Percentiles rank a stretch among this genome's conserved stretches.
Evolutionary conservation across 2,888 invertebrate genomes (phyloP).

Genomic region (Chloroclystis v-ata): DNA sequence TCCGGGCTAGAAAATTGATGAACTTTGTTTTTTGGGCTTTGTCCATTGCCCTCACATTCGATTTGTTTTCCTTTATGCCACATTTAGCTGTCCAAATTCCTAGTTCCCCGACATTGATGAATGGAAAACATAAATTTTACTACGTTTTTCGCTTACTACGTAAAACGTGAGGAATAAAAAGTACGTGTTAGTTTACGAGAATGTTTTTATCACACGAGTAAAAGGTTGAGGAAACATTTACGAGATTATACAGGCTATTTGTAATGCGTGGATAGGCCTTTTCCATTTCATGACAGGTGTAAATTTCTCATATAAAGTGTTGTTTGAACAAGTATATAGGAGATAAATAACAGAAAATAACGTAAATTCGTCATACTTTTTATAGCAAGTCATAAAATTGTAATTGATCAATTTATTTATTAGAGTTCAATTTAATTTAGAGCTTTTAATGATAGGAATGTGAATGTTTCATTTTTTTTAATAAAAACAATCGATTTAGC

Average conservation of each 20-base stretch:
- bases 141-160: slow-evolving; percentile 14
- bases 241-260: not conserved
- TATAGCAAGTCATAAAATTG: too few species aligned
- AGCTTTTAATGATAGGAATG: too few species aligned
- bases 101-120: slow-evolving; percentile 22
- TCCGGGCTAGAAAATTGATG: too few species aligned
- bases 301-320: not conserved
- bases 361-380: too few species aligned
- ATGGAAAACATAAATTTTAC: slow-evolving; percentile 24
- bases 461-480: too few species aligned
- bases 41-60: not conserved
- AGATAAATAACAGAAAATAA: too few species aligned
- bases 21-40: too few species aligned
- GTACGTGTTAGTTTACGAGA: slow-evolving; percentile 12
- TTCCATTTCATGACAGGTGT: not conserved
- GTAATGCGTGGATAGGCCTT: not conserved
- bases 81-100: slow-evolving; percentile 1
- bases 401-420: too few species aligned
- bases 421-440: too few species aligned
- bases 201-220: not conserved
- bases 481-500: too few species aligned
- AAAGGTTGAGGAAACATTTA: not conserved
- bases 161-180: slow-evolving; percentile 15
- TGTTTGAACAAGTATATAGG: too few species aligned
- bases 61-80: not conserved